A percentile compares a stretch with the other conserved stretches of the same genome.
phyloP scores from a whole-genome alignment of 1,140 invertebrate species.

The Ylistrum balloti region DNA sequence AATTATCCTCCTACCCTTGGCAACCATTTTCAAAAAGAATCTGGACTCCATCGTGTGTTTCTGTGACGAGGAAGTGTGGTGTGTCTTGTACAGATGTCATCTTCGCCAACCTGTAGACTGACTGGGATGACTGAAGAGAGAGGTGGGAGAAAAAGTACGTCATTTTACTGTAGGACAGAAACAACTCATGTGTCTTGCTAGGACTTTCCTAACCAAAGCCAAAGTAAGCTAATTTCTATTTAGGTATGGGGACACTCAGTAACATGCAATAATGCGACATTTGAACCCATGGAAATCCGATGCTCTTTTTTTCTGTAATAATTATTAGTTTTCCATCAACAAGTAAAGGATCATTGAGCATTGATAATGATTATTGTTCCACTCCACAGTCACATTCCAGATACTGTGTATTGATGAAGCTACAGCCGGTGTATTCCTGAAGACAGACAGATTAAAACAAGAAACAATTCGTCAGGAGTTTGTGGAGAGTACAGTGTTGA shows the following conservation, averaged over 20 bases:
- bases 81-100: conserved; percentile 90
- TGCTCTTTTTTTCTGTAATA: no score
- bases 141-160: conserved; percentile 75
- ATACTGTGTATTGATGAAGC: conserved; percentile 84
- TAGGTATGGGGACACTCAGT: no score
- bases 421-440: conserved; percentile 92
- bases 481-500: conserved; percentile 88
- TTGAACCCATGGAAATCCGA: no score
- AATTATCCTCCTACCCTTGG: conserved; percentile 90
- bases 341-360: no score
- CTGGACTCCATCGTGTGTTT: conserved; percentile 90
- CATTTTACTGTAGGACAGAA: conserved; percentile 89
- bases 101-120: conserved; percentile 86
- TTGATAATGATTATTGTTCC: no score
- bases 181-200: conserved; percentile 83
- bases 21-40: conserved; percentile 93
- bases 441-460: conserved; percentile 90
- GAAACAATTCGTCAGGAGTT: conserved; percentile 87
- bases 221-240: conserved; percentile 78
- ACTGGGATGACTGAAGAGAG: conserved; percentile 74
- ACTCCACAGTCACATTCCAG: conserved; percentile 58
- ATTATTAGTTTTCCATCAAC: no score
- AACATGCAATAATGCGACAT: no score
- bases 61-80: conserved; percentile 90
- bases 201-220: conserved; percentile 82